Base-by-base conservation (phyloP, 2,888 invertebrate genomes). In the Zygothrica quintamaculata region DNA sequence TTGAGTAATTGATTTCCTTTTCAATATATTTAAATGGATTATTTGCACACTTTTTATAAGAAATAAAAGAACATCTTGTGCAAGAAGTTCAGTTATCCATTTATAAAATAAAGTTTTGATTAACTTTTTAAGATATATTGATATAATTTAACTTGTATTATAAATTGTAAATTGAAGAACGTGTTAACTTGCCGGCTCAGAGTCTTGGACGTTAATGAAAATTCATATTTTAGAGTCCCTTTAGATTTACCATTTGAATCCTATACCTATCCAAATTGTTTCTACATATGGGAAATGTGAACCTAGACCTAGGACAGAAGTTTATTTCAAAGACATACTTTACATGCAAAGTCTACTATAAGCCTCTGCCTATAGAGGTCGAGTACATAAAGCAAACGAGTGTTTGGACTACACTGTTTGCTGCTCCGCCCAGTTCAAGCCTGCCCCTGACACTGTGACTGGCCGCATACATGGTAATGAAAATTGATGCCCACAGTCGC, bases 191-290 rank as follows among this genome's bases (percentile, higher is more conserved):
- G 65, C 65, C 73, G 67, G 72, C 57, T 64, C 66, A 61, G 68
- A 78, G 78, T 66, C 70, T 57, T 53, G 40, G 40, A 67, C 65
- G 73, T 53, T 77, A 85, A 85, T 87, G 85, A 77, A 26, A 26
- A 8, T 4, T 4, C 26, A 4, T 26, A 26, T 25, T 29, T 15
- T 15, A 36, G 15, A 11, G 16, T 50, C 7, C 29, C n/a, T 5
- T 6, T 8, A 43, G 43, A 26, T 8, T 8, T 6, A 26, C 8
- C 4, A 26, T 8, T 48, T 50, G 11, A 22, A 26, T 37, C 8
- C 9, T n/a, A 12, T 15, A 26, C n/a, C n/a, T n/a, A n/a, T n/a
- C n/a, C n/a, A n/a, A n/a, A 46, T 39, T 13, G 22, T 15, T n/a
- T 44, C 16, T 61, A 59, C 57, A 67, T 58, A 46, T 60, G 39